Percentiles rank a stretch among this genome's conserved stretches.
These are phyloP conservation scores for Fringilla coelebs DNA, from an alignment of 2,797 vertebrate genomes.

Conservation along the genomic window DNA sequence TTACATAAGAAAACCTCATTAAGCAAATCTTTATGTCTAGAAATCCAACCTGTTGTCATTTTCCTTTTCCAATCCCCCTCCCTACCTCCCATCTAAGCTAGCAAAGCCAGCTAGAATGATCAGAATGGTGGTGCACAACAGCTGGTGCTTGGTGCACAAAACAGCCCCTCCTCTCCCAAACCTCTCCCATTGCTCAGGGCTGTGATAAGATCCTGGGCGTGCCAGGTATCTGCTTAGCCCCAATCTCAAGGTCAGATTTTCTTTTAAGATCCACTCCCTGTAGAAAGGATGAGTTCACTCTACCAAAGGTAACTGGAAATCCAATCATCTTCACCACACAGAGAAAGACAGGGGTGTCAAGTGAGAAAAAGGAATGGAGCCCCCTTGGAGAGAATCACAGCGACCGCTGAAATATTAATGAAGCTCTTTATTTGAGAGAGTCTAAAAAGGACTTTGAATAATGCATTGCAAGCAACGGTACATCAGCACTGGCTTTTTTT, in stretches of 20 bases:
- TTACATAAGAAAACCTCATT: background rate
- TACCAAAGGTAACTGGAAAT: background rate
- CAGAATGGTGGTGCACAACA: background rate
- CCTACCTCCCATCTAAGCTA: background rate
- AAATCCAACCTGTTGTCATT: background rate
- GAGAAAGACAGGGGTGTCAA: slow-evolving; percentile 41
- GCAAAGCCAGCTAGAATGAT: background rate
- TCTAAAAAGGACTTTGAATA: slow-evolving; percentile 68
- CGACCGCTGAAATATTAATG: slow-evolving; percentile 60
- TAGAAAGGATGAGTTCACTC: background rate
- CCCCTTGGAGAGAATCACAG: slow-evolving; percentile 59
- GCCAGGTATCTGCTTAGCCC: background rate
- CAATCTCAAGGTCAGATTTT: slow-evolving; percentile 12
- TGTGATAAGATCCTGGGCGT: background rate
- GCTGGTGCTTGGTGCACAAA: background rate
- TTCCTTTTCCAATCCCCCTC: background rate
- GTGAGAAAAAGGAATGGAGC: slow-evolving; percentile 10
- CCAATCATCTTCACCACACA: background rate
- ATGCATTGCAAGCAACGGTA: slow-evolving; percentile 59
- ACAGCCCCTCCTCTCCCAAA: background rate
- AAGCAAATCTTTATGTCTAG: background rate
- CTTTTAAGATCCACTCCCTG: background rate
- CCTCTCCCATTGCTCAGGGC: background rate
- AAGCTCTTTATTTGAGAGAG: slow-evolving; percentile 49
- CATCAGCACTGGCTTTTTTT: slow-evolving; percentile 54